Evolutionary conservation across 2,888 invertebrate species (phyloP), one percentile per base, ranked within the genome.

Genomic region (Pseudococcus longispinus): DNA sequence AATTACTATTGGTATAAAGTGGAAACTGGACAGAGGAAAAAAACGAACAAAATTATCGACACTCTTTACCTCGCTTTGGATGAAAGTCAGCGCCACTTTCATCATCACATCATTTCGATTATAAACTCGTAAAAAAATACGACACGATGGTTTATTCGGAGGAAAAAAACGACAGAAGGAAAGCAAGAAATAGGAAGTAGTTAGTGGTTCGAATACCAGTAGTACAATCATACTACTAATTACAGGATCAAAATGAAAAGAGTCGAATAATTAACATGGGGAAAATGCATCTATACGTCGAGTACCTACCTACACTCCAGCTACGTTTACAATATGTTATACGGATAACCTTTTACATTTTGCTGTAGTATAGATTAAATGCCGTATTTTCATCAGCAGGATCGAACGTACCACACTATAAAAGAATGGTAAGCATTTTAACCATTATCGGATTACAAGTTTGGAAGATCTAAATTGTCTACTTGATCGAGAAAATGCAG

Each of bases 121-220:
- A 60, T 2, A 23, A 60, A 60, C 23, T 60, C 23, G 15, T 23
- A 11, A 60, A 60, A 60, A 60, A 60, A 60, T 23, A 60, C 60
- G 23, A 60, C 9, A 23, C 15, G 23, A 20, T 60, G 3, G 23
- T 23, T 60, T 23, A 23, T 23, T 23, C 60, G n/a, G 74, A n/a
- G 29, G 18, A 15, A 74, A 32, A 13, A 32, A 74, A 74, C 74
- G 18, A 37, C 74, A 74, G 29, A 74, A 74, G 74, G 74, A 74
- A 18, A 74, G 32, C 32, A 11, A 74, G 74, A 74, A 74, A 32
- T 74, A 74, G 74, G 74, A 74, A 74, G 32, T 74, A 37, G 29
- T 37, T 60, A 60, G 60, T 60, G 60, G 60, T 60, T 60, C 60
- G 23, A 60, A 60, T 60, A 60, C 23, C 60, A 60, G 23, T 23